phyloP scores from a whole-genome alignment of 2,888 invertebrate genomes.

The Anarsia innoxiella region DNA sequence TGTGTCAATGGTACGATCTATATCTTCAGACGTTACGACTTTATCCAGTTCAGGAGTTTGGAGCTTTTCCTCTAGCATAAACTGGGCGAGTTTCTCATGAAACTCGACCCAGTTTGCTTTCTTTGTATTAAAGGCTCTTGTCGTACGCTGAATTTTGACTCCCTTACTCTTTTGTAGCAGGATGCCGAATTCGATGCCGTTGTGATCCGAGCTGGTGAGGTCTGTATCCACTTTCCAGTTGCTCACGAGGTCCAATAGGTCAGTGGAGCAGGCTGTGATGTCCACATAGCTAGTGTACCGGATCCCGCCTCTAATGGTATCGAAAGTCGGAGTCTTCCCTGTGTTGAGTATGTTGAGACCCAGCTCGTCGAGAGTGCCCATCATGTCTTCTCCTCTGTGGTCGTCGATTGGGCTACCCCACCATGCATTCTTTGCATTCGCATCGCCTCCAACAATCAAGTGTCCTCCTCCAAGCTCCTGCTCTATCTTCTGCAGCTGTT shows the following conservation, averaged over 20 bases:
- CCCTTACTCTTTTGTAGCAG: conserved; percentile 7
- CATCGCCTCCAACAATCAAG: conserved; percentile 11
- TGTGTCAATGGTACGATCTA: neutral
- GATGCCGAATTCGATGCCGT: conserved; percentile 9
- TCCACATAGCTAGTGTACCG: neutral
- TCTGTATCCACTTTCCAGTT: conserved; percentile 12
- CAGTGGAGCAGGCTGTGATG: conserved; percentile 7
- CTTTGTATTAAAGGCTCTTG: conserved; percentile 13
- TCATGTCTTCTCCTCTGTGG: conserved; percentile 14
- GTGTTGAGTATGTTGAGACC: conserved; percentile 8
- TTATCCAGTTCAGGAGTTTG: neutral
- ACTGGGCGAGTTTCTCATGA: conserved; percentile 1
- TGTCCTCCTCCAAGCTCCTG: neutral
- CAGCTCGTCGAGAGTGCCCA: conserved; percentile 6
- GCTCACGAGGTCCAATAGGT: conserved; percentile 6
- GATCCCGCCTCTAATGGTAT: conserved; percentile 1
- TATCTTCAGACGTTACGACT: neutral
- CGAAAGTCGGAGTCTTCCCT: conserved; percentile 14
- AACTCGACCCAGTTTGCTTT: conserved; percentile 15
- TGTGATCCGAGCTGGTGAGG: conserved; percentile 16
- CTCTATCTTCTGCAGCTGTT: conserved; percentile 3
- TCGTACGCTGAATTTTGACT: conserved; percentile 7
- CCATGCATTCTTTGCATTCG: conserved; percentile 10
- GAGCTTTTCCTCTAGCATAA: neutral
- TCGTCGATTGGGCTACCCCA: conserved; percentile 18